phyloP scores from a whole-genome alignment of 1,140 invertebrate species.

The Lucilia sericata region DNA sequence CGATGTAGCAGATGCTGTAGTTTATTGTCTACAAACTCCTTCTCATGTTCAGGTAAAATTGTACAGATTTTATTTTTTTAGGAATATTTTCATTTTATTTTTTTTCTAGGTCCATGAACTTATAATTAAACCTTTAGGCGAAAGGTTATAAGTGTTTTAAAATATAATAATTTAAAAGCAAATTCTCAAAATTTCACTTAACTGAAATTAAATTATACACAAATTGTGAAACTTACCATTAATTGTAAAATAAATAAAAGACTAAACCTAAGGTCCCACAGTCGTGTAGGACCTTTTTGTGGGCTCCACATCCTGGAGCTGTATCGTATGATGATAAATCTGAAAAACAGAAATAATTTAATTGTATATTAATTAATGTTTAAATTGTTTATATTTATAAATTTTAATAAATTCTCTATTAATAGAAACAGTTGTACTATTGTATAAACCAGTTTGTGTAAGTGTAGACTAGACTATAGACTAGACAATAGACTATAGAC shows the following conservation, averaged over 20 bases:
- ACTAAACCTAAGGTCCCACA: conserved; percentile 68
- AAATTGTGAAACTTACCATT: conserved; percentile 59
- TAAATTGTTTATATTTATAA: too few relatives aligned
- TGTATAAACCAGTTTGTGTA: too few relatives aligned
- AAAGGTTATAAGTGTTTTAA: conserved; percentile 13
- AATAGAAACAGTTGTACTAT: too few relatives aligned
- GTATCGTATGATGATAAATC: conserved; percentile 53
- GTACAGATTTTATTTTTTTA: too few relatives aligned
- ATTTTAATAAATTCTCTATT: too few relatives aligned
- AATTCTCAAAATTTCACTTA: not conserved
- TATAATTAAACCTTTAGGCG: conserved; percentile 45
- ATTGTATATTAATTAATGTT: not conserved
- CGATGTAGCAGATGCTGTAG: conserved; percentile 71
- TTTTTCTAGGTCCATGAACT: conserved; percentile 47
- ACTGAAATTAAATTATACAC: too few relatives aligned
- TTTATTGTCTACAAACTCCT: conserved; percentile 70
- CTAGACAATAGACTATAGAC: too few relatives aligned
- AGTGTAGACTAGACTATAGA: too few relatives aligned
- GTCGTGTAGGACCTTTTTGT: conserved; percentile 67
- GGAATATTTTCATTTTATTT: not conserved
- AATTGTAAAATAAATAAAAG: conserved; percentile 67
- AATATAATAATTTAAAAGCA: not conserved
- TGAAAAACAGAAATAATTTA: conserved; percentile 47
- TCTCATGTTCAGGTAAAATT: conserved; percentile 69
- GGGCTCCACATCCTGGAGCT: conserved; percentile 67